Conservation (phyloP, 92 coral and sea anemone genomes). For the Parazoanthus darwini region DNA sequence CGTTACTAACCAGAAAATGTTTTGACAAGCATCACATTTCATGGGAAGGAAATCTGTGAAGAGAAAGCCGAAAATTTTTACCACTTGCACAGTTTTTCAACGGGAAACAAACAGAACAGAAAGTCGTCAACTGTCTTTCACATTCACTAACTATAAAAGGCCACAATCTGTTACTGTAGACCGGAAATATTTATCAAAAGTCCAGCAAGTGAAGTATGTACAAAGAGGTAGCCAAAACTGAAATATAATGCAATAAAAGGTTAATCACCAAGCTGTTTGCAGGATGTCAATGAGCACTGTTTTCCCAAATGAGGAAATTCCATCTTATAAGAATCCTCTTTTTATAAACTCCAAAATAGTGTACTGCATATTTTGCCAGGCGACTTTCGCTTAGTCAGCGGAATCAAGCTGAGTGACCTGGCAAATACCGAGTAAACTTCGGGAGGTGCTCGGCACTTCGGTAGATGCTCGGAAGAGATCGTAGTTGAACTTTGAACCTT, state of each 20-base stretch:
- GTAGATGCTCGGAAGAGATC: not conserved
- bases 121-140: too few species aligned
- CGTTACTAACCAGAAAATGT: constrained; percentile 75
- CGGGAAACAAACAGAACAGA: not conserved
- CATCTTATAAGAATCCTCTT: constrained; percentile 44
- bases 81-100: not conserved
- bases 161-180: too few species aligned
- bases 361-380: constrained; percentile 13
- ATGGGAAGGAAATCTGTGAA: constrained; percentile 88
- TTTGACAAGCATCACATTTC: constrained; percentile 92
- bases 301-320: constrained; percentile 94
- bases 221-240: too few species aligned
- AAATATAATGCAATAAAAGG: not conserved
- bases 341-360: not conserved
- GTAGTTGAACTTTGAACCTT: constrained; percentile 18
- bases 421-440: constrained; percentile 16
- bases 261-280: constrained; percentile 89
- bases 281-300: constrained; percentile 80
- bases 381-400: not conserved
- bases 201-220: too few species aligned
- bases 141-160: too few species aligned
- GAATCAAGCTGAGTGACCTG: constrained; percentile 13
- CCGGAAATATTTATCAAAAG: not conserved
- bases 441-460: not conserved
- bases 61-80: not conserved